Evolutionary conservation across 2,888 invertebrate genomes (phyloP).

Genomic region (Philopedon plagiatum): DNA sequence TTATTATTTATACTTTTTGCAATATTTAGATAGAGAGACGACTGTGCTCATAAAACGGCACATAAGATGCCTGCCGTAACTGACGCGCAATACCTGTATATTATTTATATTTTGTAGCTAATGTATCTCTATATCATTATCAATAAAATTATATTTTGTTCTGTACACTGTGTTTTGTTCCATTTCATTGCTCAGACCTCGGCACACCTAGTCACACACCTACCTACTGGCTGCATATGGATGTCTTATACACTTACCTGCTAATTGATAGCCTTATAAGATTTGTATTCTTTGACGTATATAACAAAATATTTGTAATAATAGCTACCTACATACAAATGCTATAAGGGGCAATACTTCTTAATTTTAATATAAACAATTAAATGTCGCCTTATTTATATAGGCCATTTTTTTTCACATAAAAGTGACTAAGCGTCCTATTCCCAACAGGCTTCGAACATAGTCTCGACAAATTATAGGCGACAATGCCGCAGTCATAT

Average conservation of each 20-base stretch:
- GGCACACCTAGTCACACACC: slow-evolving; percentile 52
- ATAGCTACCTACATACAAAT: too few relatives aligned
- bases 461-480: too few relatives aligned
- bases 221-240: slow-evolving; percentile 48
- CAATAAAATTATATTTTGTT: slow-evolving; percentile 71
- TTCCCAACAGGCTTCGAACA: too few relatives aligned
- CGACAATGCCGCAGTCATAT: too few relatives aligned
- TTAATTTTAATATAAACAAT: too few relatives aligned
- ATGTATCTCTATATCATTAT: slow-evolving; percentile 68
- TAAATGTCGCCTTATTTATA: too few relatives aligned
- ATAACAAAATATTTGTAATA: too few relatives aligned
- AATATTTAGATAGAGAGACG: slow-evolving; percentile 65
- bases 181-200: slow-evolving; percentile 58
- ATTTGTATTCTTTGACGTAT: too few relatives aligned
- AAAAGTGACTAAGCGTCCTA: too few relatives aligned
- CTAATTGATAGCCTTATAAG: slow-evolving; percentile 15
- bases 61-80: slow-evolving; percentile 55
- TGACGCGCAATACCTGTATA: slow-evolving; percentile 66
- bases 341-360: too few relatives aligned
- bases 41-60: slow-evolving; percentile 64
- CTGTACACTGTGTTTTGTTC: slow-evolving; percentile 57
- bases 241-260: slow-evolving; percentile 7
- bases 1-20: slow-evolving; percentile 69
- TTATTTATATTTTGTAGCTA: slow-evolving; percentile 66
- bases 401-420: too few relatives aligned